Conservation (phyloP, 2,797 vertebrate genomes). For the Lateolabrax maculatus region DNA sequence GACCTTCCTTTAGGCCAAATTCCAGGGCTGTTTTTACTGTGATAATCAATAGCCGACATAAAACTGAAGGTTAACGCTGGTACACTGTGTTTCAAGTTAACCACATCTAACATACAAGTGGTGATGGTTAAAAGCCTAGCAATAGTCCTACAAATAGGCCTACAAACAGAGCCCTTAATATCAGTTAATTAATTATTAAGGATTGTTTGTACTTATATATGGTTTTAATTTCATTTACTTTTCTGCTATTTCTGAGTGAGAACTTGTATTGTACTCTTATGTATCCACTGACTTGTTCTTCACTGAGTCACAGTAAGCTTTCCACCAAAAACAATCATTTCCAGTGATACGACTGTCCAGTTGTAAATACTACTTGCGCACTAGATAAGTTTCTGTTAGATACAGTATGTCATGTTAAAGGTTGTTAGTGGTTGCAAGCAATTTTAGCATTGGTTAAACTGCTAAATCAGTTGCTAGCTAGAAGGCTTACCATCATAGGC, state of each 20-base stretch:
- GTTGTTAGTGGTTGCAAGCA: no score
- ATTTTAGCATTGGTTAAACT: neutral
- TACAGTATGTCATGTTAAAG: neutral
- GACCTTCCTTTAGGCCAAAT: slow-evolving; percentile 17
- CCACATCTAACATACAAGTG: neutral
- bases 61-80: neutral
- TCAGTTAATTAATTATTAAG: neutral
- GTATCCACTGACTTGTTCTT: no score
- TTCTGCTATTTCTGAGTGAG: no score
- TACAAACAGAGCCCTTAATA: neutral
- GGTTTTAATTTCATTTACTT: no score
- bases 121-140: neutral
- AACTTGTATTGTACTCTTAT: neutral
- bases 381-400: neutral
- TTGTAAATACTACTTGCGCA: neutral
- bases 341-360: neutral
- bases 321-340: neutral
- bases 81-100: neutral
- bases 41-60: slow-evolving; percentile 18
- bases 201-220: no score
- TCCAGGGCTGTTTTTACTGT: slow-evolving; percentile 23
- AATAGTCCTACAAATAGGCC: neutral
- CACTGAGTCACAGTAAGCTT: neutral
- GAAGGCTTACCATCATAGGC: neutral
- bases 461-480: neutral